Evolutionary conservation across 2,113 vertebrate species (phyloP), one percentile per base, ranked within the genome.

Genomic region (Actinemys pallida): DNA sequence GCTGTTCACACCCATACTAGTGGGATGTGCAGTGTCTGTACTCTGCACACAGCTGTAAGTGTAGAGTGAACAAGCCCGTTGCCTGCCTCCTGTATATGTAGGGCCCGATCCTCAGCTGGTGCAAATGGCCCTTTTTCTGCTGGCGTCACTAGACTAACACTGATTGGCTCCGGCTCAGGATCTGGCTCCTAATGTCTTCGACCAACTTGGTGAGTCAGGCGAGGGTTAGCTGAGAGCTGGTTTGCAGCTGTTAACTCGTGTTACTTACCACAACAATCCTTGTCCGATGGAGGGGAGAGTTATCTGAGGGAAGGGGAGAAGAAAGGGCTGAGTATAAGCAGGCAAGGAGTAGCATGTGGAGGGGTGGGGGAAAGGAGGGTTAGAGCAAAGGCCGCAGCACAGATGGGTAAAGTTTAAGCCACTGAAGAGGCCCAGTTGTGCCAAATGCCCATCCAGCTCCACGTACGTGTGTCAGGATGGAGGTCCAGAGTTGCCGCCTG

Each of bases 101-200:
- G 1, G 3, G 12, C 45, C 16, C 25, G 5, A 25, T 91, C 42
- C 47, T 85, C n/a, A 4, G 20, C 49, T 31, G 0, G 35, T 91
- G 42, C 50, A 11, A 4, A 1, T 4, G 35, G 24, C 3, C 45
- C 83, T 90, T 20, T 11, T 11, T 81, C 1, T 0, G 50, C 87
- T 29, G 47, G 29, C n/a, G 69, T 86, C 16, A 35, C 27, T 83
- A 89, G 62, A 79, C 56, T 62, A 79, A 3, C 0, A 2, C 17
- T 54, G 94, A 49, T 65, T 13, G 42, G 2, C 42, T 3, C 57
- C 24, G 5, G 6, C 83, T 35, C 2, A 1, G 1, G 52, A 49
- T 62, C 10, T 52, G 31, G 45, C 53, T 10, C 54, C 47, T 83
- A 4, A 0, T 31, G 62, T 7, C 81, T 57, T 4, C 4, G 29